Base-by-base conservation (phyloP, 1,140 invertebrate species). In the Sycophaga agraensis region DNA sequence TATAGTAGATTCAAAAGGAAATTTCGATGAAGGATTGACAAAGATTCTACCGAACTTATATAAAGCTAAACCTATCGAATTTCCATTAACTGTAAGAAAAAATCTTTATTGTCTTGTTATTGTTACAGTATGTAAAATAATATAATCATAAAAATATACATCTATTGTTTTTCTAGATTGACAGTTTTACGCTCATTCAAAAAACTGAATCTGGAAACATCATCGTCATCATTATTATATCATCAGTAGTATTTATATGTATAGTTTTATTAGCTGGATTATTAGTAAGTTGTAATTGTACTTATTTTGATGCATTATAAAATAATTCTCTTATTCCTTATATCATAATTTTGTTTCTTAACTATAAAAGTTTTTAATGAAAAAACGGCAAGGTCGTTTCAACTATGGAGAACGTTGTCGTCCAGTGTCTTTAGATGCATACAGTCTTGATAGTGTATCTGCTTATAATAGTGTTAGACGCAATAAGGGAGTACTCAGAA, bases 371-470 rank as follows among this genome's bases (percentile, higher is more conserved):
- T 82, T 90, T 51, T 75, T 91, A 26, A 88, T 91, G 84, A 81
- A 87, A 59, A 89, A 89, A 72, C 84, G 89, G 22, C 88, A 89
- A 68, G 87, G 78, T 67, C 65, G 77, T 65, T 74, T 85, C 14
- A 87, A 88, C 58, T 94, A 93, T 67, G 91, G 91, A 0, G 91
- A 92, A 75, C 84, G 92, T 24, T 95, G 92, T 73, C 90, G 89
- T 4, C 92, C 92, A 0, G 91, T 93, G 0, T 91, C 90, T 37
- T 77, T 94, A 63, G 92, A 96, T 70, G 91, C 91, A 12, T 95
- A 94, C 80, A 93, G 90, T 68, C 79, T 95, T 68, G 92, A 94
- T 77, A 94, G 91, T 72, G 89, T 94, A 24, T 94, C 92, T 1
- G 89, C 93, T 4, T 89, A 89, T 66, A 89, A 89, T 66, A 90